phyloP scores from a whole-genome alignment of 2,113 vertebrate species.

The Rhea americana region DNA sequence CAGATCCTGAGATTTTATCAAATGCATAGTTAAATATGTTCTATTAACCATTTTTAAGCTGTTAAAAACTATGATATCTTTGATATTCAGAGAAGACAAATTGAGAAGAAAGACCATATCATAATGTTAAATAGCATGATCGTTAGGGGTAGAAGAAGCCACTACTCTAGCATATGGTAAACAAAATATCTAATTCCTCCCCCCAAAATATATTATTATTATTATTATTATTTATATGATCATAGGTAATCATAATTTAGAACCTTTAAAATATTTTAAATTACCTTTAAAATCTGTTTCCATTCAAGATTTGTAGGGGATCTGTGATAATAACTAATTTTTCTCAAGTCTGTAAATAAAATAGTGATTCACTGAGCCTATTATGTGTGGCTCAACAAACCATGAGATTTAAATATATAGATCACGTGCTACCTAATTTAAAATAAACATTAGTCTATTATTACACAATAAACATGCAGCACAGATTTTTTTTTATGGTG shows the following conservation, averaged over 20 bases:
- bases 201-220: neutral
- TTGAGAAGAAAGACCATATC: neutral
- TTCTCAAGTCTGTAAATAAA: constrained; percentile 32
- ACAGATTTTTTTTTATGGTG: neutral
- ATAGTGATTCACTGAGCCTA: constrained; percentile 38
- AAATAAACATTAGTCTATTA: constrained; percentile 8
- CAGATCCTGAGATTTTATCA: neutral
- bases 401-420: constrained; percentile 41
- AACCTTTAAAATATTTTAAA: neutral
- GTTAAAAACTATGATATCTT: neutral
- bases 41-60: neutral
- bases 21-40: neutral
- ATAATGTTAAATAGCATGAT: neutral
- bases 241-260: neutral
- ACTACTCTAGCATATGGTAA: neutral
- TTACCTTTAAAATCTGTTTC: neutral
- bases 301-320: neutral
- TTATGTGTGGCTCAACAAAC: constrained; percentile 44
- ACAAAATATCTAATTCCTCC: neutral
- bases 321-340: constrained; percentile 34
- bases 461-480: neutral
- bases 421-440: constrained; percentile 7
- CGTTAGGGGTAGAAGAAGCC: neutral
- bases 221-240: neutral
- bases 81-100: neutral